A percentile compares a stretch with the other conserved stretches of the same genome.
These are phyloP conservation scores for Orthosia gracilis DNA, from an alignment of 2,888 invertebrate genomes.

Conservation along the genomic window DNA sequence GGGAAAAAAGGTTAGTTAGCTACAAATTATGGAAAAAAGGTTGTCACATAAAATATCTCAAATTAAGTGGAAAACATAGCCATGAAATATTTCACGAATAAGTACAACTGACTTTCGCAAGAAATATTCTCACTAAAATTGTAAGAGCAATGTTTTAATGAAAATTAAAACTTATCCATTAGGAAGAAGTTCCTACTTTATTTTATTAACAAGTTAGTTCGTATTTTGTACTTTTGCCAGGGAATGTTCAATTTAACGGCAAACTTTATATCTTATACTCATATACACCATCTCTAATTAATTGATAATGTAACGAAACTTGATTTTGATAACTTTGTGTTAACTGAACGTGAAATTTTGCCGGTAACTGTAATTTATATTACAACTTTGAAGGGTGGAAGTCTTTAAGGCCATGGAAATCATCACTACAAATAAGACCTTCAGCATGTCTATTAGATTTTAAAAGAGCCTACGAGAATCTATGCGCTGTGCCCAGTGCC, in stretches of 20 bases:
- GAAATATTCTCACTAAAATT: constrained; percentile 32
- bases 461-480: neutral
- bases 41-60: neutral
- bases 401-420: neutral
- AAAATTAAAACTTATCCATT: constrained; percentile 75
- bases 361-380: constrained; percentile 1
- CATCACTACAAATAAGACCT: too few relatives aligned
- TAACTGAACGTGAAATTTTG: constrained; percentile 8
- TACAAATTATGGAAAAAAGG: too few relatives aligned
- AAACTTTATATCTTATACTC: constrained; percentile 44
- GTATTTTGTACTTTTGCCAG: constrained; percentile 52
- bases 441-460: neutral
- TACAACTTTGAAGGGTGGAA: neutral
- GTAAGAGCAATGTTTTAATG: constrained; percentile 61
- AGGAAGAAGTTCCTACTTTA: constrained; percentile 63
- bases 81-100: constrained; percentile 32
- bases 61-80: neutral
- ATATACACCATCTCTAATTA: constrained; percentile 36
- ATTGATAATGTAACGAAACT: constrained; percentile 31
- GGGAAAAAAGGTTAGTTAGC: too few relatives aligned
- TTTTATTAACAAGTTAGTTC: constrained; percentile 71
- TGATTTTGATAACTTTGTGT: constrained; percentile 33
- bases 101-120: constrained; percentile 2
- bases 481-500: neutral
- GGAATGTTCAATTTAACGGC: constrained; percentile 31